Conservation (phyloP, 1,140 invertebrate genomes). For the Prorops nasuta region DNA sequence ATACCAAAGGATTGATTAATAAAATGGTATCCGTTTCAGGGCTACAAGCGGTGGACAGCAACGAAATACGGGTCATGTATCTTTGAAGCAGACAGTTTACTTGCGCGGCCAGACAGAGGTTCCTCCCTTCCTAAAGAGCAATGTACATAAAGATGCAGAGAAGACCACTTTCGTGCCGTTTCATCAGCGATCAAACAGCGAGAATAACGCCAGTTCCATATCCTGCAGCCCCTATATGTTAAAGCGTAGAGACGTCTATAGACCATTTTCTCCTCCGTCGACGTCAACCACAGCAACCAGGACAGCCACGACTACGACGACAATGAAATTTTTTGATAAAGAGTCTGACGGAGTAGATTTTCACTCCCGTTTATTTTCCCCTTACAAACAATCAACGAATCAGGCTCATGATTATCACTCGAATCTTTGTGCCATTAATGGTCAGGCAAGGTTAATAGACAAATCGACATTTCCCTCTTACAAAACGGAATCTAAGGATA, state of each 20-base stretch:
- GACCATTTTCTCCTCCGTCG: constrained; percentile 44
- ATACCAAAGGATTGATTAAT: no score
- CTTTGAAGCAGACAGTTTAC: constrained; percentile 45
- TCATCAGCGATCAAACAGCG: constrained; percentile 43
- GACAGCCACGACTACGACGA: constrained; percentile 18
- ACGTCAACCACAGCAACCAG: constrained; percentile 21
- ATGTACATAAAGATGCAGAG: constrained; percentile 25
- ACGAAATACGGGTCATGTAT: constrained; percentile 42
- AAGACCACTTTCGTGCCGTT: constrained; percentile 36
- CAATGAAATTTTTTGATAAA: no score
- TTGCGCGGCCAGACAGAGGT: constrained; percentile 40
- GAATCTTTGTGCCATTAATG: constrained; percentile 32
- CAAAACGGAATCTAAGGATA: constrained; percentile 24
- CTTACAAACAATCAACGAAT: constrained; percentile 34
- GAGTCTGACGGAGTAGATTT: no score
- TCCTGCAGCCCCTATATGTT: constrained; percentile 51
- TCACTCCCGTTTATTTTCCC: constrained; percentile 37
- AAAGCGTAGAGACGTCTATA: constrained; percentile 42
- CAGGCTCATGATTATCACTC: constrained; percentile 28
- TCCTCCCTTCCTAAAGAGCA: constrained; percentile 35
- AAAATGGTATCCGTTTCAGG: constrained; percentile 43
- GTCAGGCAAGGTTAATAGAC: constrained; percentile 31
- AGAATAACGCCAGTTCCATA: constrained; percentile 44
- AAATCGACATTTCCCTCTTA: constrained; percentile 39
- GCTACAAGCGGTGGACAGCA: constrained; percentile 32